Conservation (phyloP, 2,888 invertebrate genomes). For the Cetonia aurata region DNA sequence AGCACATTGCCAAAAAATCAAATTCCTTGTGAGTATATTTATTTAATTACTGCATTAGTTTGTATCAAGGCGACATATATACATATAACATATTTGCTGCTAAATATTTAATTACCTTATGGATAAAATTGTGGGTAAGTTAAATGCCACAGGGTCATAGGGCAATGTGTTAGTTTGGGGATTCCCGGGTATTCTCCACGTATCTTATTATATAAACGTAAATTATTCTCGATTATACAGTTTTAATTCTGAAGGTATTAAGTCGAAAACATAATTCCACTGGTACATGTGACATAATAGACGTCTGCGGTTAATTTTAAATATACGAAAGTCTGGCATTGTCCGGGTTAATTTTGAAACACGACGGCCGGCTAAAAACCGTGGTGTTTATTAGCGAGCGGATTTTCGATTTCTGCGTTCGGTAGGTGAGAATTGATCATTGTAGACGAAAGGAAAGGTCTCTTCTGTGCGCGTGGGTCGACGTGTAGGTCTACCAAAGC, state of each 20-base stretch:
- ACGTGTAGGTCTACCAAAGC: conserved; percentile 33
- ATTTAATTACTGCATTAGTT: too few relatives aligned
- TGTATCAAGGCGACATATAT: too few relatives aligned
- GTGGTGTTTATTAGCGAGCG: not conserved
- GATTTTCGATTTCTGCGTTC: conserved; percentile 1
- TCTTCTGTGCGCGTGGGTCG: conserved; percentile 10
- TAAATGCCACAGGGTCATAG: too few relatives aligned
- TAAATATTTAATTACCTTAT: too few relatives aligned
- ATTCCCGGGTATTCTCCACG: too few relatives aligned
- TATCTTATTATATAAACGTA: not conserved
- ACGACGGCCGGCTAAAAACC: not conserved
- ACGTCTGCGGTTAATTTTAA: conserved; percentile 36
- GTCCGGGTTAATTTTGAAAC: conserved; percentile 29
- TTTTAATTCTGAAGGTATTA: not conserved
- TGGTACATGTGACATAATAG: conserved; percentile 31
- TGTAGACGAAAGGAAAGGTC: not conserved
- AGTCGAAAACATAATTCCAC: conserved; percentile 1
- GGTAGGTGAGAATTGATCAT: not conserved
- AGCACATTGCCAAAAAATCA: too few relatives aligned
- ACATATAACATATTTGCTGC: too few relatives aligned
- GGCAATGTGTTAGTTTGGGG: too few relatives aligned
- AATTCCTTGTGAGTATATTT: too few relatives aligned
- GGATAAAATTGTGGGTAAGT: too few relatives aligned
- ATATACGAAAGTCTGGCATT: conserved; percentile 40
- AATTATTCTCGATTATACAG: not conserved